Conservation (phyloP, 2,113 vertebrate genomes). For the Salminus brasiliensis region DNA sequence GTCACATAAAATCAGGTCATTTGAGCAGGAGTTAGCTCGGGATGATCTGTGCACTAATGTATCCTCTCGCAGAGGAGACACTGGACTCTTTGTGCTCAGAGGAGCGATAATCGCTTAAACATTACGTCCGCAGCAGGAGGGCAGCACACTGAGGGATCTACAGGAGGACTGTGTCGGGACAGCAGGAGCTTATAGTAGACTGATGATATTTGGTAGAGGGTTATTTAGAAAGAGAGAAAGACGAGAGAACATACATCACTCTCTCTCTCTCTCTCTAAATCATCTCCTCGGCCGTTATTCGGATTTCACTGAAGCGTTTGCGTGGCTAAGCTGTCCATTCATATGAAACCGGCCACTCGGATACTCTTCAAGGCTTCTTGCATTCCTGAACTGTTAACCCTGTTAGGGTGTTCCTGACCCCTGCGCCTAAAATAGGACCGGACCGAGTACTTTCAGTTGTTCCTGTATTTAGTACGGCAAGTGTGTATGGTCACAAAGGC, state of each 20-base stretch:
- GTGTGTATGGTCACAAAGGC: not conserved
- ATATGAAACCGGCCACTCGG: not conserved
- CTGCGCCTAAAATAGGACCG: not conserved
- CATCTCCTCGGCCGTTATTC: constrained; percentile 20
- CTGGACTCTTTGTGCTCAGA: constrained; percentile 36
- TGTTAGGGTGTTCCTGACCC: constrained; percentile 36
- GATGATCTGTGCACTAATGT: constrained; percentile 32
- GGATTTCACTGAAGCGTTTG: constrained; percentile 25
- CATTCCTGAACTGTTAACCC: constrained; percentile 30
- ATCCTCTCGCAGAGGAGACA: constrained; percentile 35
- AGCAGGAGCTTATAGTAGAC: not conserved
- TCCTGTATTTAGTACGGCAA: constrained; percentile 10
- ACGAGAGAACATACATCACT: not conserved
- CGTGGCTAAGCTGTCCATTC: not conserved
- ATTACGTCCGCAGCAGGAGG: not conserved
- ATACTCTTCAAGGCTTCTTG: constrained; percentile 24
- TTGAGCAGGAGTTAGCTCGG: constrained; percentile 18
- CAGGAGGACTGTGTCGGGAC: constrained; percentile 17
- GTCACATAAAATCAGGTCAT: constrained; percentile 36
- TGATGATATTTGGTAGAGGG: constrained; percentile 26
- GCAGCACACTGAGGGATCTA: not conserved
- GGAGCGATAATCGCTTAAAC: constrained; percentile 32
- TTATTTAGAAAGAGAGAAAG: constrained; percentile 21
- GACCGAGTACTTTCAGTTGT: constrained; percentile 25
- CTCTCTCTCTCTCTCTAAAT: not conserved